phyloP scores from a whole-genome alignment of 2,888 invertebrate species.

The Spisula solida region DNA sequence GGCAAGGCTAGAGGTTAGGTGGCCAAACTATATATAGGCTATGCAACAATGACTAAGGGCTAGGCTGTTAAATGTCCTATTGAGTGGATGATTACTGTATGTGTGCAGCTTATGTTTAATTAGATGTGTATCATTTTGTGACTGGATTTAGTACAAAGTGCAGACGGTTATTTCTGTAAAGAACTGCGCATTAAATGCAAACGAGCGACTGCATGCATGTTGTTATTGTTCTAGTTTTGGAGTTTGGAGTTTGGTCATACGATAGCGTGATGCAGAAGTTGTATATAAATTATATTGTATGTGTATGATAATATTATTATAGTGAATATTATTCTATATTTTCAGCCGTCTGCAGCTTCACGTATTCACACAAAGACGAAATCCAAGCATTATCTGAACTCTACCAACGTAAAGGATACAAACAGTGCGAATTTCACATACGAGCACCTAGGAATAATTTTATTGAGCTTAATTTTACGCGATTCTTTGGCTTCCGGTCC shows the following conservation, averaged over 20 bases:
- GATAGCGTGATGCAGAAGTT: neutral
- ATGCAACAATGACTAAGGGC: too few species aligned
- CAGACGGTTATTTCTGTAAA: neutral
- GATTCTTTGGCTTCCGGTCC: conserved; percentile 77
- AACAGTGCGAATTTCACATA: conserved; percentile 77
- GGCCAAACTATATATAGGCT: too few species aligned
- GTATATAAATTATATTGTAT: neutral
- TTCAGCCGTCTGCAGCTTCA: conserved; percentile 80
- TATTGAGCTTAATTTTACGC: conserved; percentile 78
- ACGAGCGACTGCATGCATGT: neutral
- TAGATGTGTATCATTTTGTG: neutral
- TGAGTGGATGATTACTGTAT: neutral
- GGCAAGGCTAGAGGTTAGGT: too few species aligned
- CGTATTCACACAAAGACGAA: conserved; percentile 75
- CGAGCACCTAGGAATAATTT: conserved; percentile 75
- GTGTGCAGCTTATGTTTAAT: conserved; percentile 7
- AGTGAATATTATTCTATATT: conserved; percentile 49
- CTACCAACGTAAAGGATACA: conserved; percentile 75
- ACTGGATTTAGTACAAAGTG: neutral
- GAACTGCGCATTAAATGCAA: neutral
- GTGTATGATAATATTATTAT: neutral
- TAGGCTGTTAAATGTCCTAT: neutral
- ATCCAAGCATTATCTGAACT: conserved; percentile 75
- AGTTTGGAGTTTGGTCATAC: neutral
- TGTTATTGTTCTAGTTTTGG: neutral